Evolutionary conservation across 2,888 invertebrate species (phyloP), one percentile per base, ranked within the genome.

Genomic region (Acrobasis suavella): DNA sequence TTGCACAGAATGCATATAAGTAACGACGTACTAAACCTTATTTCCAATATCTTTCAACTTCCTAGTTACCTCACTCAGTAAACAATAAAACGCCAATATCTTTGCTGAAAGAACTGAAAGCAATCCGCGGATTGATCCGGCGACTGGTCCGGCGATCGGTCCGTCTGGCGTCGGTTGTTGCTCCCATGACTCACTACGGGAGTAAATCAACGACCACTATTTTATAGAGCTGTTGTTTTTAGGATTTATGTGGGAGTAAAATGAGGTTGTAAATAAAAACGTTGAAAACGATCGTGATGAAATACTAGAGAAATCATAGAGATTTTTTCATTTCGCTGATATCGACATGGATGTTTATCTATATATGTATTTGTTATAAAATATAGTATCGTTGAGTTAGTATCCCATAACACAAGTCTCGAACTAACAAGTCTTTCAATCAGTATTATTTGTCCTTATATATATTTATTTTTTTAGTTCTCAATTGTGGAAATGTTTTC

Each of bases 161-260:
- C 75, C 69, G 87, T 84, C 85, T 82, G 79, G 81, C 69, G 67
- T 68, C 68, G 86, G 85, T 85, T 82, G 77, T 78, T 82, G 85
- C 80, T 72, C 85, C 22, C 42, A 69, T 84, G 83, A 85, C 73
- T 86, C 86, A 85, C 73, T 67, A 65, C 62, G 37, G 62, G 51
- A 64, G 56, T 42, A 56, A 17, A 42, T 65, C 65, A 65, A 67
- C 65, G 66, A 64, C 65, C 63, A 54, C 38, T 65, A 64, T 66
- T 61, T 50, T 58, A 46, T 62, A 63, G 46, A 38, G n/a, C 14
- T 14, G n/a, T 46, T 46, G 46, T 46, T 46, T 46, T 14, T 46
- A 42, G 46, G 10, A 14, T 46, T 46, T 46, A 14, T 14, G 12
- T 12, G 7, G 2, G 1, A 5, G 10, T 42, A 12, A 42, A 42